Percentiles rank a stretch among this genome's conserved stretches.
Evolutionary conservation across 2,888 invertebrate genomes (phyloP).

Genomic region (Acrobasis repandana): DNA sequence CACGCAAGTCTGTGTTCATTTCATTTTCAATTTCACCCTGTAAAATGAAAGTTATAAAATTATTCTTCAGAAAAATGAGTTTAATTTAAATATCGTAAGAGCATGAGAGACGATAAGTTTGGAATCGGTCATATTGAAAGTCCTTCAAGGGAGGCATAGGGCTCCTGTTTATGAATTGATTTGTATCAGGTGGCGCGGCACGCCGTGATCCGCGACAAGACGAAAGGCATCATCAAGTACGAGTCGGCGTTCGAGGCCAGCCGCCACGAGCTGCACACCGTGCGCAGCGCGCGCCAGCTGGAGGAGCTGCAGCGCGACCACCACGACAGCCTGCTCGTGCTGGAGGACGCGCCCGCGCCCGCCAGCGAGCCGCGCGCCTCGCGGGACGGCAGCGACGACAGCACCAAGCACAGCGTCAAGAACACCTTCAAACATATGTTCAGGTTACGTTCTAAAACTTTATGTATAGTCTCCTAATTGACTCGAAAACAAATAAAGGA

Average conservation of each 20-base stretch:
- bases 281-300: neutral
- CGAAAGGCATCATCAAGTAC: constrained; percentile 45
- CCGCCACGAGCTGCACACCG: constrained; percentile 31
- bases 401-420: constrained; percentile 37
- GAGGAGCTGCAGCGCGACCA: neutral
- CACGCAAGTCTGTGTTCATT: neutral
- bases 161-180: neutral
- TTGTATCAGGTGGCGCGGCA: constrained; percentile 30
- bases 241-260: constrained; percentile 36
- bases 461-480: no score
- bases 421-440: constrained; percentile 38
- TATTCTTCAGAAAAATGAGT: no score
- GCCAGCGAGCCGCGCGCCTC: neutral
- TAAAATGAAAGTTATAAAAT: no score
- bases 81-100: no score
- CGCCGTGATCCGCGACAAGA: constrained; percentile 36
- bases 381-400: neutral
- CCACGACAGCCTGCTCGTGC: neutral
- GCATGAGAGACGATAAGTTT: no score
- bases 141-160: no score
- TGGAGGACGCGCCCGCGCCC: neutral
- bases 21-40: neutral
- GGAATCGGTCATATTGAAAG: no score
- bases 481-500: no score
- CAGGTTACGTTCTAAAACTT: constrained; percentile 2